These are phyloP conservation scores for Microtus montanus DNA, from an alignment of 2,113 vertebrate species.

Conservation along the genomic window DNA sequence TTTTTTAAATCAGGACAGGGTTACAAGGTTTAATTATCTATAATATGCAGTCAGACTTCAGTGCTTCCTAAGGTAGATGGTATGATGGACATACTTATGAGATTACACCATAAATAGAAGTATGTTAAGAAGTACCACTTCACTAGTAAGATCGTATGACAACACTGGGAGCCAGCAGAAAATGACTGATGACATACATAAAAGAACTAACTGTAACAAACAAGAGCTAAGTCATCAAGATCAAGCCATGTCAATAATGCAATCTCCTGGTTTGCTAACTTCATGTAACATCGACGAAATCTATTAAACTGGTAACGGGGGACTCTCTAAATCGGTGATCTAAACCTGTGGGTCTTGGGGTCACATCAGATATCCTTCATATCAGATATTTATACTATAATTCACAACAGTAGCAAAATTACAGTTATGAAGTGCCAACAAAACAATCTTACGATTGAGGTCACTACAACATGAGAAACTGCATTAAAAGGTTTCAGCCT, in stretches of 20 bases:
- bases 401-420: background rate
- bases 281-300: slow-evolving; percentile 34
- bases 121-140: background rate
- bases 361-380: background rate
- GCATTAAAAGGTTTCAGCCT: background rate
- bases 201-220: slow-evolving; percentile 35
- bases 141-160: background rate
- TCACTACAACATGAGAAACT: background rate
- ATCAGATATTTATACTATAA: background rate
- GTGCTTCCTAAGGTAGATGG: background rate
- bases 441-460: background rate
- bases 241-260: background rate
- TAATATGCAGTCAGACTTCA: background rate
- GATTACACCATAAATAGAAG: background rate
- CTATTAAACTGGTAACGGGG: background rate
- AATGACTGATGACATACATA: background rate
- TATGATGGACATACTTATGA: background rate
- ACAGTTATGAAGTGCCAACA: background rate
- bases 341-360: background rate
- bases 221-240: background rate
- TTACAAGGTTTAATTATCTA: background rate
- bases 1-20: background rate
- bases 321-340: background rate
- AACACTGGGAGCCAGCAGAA: background rate
- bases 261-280: background rate